A percentile compares a stretch with the other conserved stretches of the same genome.
Evolutionary conservation across 92 coral and sea anemone species (phyloP).

Genomic region (Umimayanthus chanpuru): DNA sequence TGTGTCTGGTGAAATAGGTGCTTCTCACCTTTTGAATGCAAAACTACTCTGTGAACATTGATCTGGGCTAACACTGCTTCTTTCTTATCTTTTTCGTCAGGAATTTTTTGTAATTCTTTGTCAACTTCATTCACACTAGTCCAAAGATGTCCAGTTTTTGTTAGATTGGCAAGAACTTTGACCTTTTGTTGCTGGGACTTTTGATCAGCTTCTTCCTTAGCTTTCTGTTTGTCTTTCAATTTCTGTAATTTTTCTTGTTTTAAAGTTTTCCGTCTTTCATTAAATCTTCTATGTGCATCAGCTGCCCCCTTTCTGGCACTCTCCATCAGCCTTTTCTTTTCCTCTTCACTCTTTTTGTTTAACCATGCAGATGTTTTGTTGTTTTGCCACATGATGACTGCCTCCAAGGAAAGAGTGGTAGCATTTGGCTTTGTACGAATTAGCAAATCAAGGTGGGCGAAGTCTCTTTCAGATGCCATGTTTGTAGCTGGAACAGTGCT

Average conservation of each 20-base stretch:
- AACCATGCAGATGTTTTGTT: neutral
- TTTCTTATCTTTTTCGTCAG: neutral
- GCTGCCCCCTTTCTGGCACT: slow-evolving; percentile 20
- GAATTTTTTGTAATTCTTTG: neutral
- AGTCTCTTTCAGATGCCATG: slow-evolving; percentile 20
- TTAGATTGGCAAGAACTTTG: neutral
- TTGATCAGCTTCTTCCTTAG: slow-evolving; percentile 11
- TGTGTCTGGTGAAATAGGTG: neutral
- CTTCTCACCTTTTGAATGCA: slow-evolving; percentile 1
- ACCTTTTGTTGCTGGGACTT: slow-evolving; percentile 17
- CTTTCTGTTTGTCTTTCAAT: slow-evolving; percentile 20
- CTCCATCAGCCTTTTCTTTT: slow-evolving; percentile 18
- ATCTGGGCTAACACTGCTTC: slow-evolving; percentile 16
- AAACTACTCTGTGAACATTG: neutral
- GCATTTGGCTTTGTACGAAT: slow-evolving; percentile 7
- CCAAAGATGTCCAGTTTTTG: slow-evolving; percentile 5
- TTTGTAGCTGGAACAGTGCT: slow-evolving; percentile 14
- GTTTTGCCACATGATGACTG: neutral
- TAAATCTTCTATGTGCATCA: slow-evolving; percentile 1
- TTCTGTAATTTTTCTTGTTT: slow-evolving; percentile 11
- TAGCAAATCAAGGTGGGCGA: slow-evolving; percentile 4
- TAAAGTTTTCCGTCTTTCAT: neutral
- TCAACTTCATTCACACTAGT: neutral
- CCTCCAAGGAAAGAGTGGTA: slow-evolving; percentile 10
- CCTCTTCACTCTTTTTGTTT: neutral